phyloP scores from a whole-genome alignment of 2,113 vertebrate genomes.

The Mesoclemmys tuberculata region DNA sequence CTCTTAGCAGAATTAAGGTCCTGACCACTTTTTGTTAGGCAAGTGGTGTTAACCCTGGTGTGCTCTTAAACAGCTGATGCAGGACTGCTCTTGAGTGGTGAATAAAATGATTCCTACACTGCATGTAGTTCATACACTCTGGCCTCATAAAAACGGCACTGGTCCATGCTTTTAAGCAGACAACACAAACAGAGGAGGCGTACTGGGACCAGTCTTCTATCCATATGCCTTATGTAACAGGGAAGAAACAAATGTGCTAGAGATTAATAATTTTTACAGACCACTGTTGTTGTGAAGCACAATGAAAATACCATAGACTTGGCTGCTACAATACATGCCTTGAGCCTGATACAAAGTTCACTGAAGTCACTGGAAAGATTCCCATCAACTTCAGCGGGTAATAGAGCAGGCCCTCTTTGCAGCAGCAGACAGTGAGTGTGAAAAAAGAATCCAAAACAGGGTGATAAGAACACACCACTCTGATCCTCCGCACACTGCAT shows the following conservation, averaged over 20 bases:
- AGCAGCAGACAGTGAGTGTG: not conserved
- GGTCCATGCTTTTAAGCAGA: not conserved
- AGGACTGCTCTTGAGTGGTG: not conserved
- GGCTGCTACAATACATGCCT: not conserved
- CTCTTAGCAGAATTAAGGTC: not conserved
- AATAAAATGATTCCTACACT: not conserved
- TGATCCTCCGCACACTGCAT: not conserved
- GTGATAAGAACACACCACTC: not conserved
- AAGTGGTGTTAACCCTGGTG: not conserved
- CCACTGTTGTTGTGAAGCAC: not conserved
- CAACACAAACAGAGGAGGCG: not conserved
- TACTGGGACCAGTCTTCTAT: not conserved
- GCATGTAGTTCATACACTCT: accelerated
- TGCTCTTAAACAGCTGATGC: not conserved
- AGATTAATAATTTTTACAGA: not conserved
- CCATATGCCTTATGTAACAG: not conserved
- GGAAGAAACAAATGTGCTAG: too few species aligned
- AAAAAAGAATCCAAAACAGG: not conserved
- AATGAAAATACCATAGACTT: not conserved
- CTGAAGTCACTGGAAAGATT: not conserved
- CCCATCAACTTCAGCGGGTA: not conserved
- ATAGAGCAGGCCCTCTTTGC: not conserved
- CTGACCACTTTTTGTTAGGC: not conserved
- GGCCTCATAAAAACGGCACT: accelerated
- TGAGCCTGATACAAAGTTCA: not conserved